Evolutionary conservation across 2,797 vertebrate genomes (phyloP), one percentile per base, ranked within the genome.

Genomic region (Ispidina picta): DNA sequence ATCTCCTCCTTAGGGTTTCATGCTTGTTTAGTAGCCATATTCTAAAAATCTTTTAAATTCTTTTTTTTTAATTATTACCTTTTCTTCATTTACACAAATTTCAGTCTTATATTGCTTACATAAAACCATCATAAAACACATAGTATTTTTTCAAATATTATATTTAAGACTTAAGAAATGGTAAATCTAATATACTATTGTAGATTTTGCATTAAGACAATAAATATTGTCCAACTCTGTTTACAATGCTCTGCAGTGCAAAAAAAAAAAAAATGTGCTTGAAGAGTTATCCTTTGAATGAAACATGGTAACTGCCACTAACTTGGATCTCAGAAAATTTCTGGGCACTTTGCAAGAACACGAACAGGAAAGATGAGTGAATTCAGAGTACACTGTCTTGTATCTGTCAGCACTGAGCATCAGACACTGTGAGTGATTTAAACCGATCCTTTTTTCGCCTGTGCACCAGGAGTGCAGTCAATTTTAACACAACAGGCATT

Each of bases 401-500:
- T 59, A 26, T 35, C 74, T 82, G 78, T 73, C 9, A 1, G 25
- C 5, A 0, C 54, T 25, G 26, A 92, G 65, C 64, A 55, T 3
- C 48, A 56, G 77, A 43, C n/a, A 25, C 62, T 4, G 6, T 3
- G 63, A 64, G 21, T 58, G 60, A 79, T 81, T 89, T 88, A 68
- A 23, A 65, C 28, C 28, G 58, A 55, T 49, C 43, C 43, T 82
- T 60, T 78, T 77, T 88, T 35, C 86, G 74, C n/a, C 86, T 52
- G 25, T 20, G 59, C 39, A 56, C 33, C 22, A 22, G 60, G 22
- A 88, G 31, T 1, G 10, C 55, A 66, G 83, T 75, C 69, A 86
- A 56, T 86, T 88, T 84, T 59, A 90, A 90, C 54, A 65, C 54
- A 88, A 92, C 51, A 82, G 58, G 63, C 51, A 63, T 92, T 95